These are phyloP conservation scores for Amyelois transitella DNA, from an alignment of 1,140 invertebrate genomes.

Conservation along the genomic window DNA sequence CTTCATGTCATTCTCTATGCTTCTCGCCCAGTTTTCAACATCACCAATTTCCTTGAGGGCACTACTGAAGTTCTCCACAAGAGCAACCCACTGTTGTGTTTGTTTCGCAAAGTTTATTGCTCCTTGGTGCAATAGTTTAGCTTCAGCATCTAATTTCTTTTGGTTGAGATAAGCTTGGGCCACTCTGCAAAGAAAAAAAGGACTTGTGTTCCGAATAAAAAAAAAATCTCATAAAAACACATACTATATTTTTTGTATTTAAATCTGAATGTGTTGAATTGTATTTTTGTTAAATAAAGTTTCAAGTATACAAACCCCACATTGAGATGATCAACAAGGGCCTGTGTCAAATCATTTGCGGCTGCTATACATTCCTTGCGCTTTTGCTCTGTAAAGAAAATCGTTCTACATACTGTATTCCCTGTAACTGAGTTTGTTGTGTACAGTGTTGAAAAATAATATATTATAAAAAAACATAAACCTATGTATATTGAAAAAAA, in stretches of 20 bases:
- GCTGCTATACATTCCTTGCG: slow-evolving; percentile 94
- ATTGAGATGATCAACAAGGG: slow-evolving; percentile 97
- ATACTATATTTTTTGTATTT: no score
- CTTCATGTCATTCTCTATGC: slow-evolving; percentile 97
- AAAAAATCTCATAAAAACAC: not conserved
- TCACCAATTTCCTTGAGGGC: slow-evolving; percentile 98
- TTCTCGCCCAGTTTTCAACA: slow-evolving; percentile 98
- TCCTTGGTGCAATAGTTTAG: slow-evolving; percentile 95
- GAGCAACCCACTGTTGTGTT: slow-evolving; percentile 94
- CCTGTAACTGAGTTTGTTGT: no score
- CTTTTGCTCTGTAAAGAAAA: slow-evolving; percentile 82
- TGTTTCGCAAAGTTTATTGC: slow-evolving; percentile 97
- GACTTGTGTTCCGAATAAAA: slow-evolving; percentile 3
- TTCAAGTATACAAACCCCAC: slow-evolving; percentile 95
- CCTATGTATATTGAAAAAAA: no score
- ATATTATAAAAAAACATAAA: no score
- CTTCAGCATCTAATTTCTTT: slow-evolving; percentile 96
- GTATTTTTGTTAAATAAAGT: slow-evolving; percentile 4
- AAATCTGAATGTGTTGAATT: not conserved
- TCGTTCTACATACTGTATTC: no score
- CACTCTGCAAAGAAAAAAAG: slow-evolving; percentile 77
- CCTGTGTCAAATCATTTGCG: slow-evolving; percentile 93
- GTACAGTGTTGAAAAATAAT: no score
- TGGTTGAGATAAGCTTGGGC: slow-evolving; percentile 99
- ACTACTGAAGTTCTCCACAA: slow-evolving; percentile 96